A percentile compares a stretch with the other conserved stretches of the same genome.
Evolutionary conservation across 2,113 vertebrate species (phyloP).

Genomic region (Brachypodius melanocephalos): DNA sequence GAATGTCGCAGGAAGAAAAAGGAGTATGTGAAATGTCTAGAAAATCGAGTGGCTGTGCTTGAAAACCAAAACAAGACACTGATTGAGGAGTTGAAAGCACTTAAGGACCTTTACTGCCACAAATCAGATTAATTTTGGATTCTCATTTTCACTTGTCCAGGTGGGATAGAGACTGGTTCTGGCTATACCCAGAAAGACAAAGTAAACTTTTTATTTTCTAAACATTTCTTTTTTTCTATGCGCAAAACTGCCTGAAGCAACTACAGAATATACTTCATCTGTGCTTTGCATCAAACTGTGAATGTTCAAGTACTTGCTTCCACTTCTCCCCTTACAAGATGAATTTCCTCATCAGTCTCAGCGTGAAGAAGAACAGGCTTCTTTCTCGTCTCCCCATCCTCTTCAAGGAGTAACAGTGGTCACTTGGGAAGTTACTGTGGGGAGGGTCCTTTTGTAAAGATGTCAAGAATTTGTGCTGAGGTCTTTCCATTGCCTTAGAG

Average conservation of each 20-base stretch:
- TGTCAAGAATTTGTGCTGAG: slow-evolving; percentile 69
- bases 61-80: slow-evolving; percentile 99
- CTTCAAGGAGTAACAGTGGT: slow-evolving; percentile 68
- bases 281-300: slow-evolving; percentile 86
- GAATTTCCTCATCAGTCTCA: slow-evolving; percentile 68
- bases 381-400: slow-evolving; percentile 39
- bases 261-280: slow-evolving; percentile 81
- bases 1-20: slow-evolving; percentile 99
- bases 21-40: slow-evolving; percentile 98
- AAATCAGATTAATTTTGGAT: slow-evolving; percentile 92
- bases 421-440: slow-evolving; percentile 63
- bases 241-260: slow-evolving; percentile 86
- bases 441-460: slow-evolving; percentile 42
- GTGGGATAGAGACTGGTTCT: slow-evolving; percentile 84
- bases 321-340: slow-evolving; percentile 72
- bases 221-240: slow-evolving; percentile 86
- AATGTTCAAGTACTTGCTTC: slow-evolving; percentile 81
- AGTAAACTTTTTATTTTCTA: slow-evolving; percentile 86
- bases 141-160: slow-evolving; percentile 62
- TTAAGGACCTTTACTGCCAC: slow-evolving; percentile 99
- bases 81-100: slow-evolving; percentile 99
- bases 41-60: slow-evolving; percentile 97
- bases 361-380: slow-evolving; percentile 71
- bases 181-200: slow-evolving; percentile 77
- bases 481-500: slow-evolving; percentile 75